Conservation (phyloP, 2,888 invertebrate genomes). For the Dryobota labecula region DNA sequence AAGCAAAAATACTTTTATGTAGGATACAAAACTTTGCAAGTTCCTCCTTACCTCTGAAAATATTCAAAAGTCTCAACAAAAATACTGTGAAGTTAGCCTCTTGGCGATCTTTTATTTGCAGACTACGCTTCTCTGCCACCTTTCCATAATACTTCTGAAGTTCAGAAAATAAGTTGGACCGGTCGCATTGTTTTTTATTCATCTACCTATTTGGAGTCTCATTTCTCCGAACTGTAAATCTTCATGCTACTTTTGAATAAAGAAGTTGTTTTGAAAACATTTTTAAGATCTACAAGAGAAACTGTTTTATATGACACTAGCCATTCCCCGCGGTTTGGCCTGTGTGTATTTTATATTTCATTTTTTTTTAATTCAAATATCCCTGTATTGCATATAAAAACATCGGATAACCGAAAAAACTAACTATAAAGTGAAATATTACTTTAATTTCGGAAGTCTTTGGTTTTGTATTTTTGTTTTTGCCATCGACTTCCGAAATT, state of each 20-base stretch:
- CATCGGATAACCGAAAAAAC: too few relatives aligned
- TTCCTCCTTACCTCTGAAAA: slow-evolving; percentile 2
- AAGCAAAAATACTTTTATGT: background rate
- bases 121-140: background rate
- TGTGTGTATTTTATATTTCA: background rate
- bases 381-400: too few relatives aligned
- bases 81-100: slow-evolving; percentile 3
- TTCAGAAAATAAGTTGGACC: background rate
- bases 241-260: background rate
- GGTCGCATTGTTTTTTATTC: slow-evolving; percentile 16
- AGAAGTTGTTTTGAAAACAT: slow-evolving; percentile 2
- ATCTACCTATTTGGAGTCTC: background rate
- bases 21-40: background rate
- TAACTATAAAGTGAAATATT: too few relatives aligned
- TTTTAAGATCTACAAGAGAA: background rate
- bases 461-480: too few relatives aligned
- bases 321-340: background rate
- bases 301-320: background rate
- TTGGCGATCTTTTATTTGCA: slow-evolving; percentile 7
- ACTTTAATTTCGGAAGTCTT: too few relatives aligned
- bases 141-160: background rate
- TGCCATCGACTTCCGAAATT: too few relatives aligned
- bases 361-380: background rate
- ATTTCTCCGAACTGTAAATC: background rate
- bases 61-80: slow-evolving; percentile 12